These are phyloP conservation scores for Choristoneura fumiferana DNA, from an alignment of 1,140 invertebrate genomes.

Conservation along the genomic window DNA sequence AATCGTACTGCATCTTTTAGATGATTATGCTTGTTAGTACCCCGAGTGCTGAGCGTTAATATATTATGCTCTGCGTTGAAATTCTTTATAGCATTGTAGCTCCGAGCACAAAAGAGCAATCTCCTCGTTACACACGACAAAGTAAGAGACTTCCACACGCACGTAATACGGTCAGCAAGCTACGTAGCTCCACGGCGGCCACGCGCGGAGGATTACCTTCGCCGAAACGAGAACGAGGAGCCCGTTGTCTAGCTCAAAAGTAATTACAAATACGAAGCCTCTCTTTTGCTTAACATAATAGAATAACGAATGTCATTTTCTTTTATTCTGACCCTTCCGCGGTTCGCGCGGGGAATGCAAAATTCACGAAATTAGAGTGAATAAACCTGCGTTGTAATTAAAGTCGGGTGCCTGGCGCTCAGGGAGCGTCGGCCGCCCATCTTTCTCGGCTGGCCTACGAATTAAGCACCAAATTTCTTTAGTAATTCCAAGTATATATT, in stretches of 20 bases:
- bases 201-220: conserved; percentile 6
- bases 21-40: not conserved
- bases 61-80: conserved; percentile 8
- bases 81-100: conserved; percentile 10
- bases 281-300: conserved; percentile 69
- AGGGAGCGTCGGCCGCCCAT: conserved; percentile 56
- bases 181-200: not conserved
- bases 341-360: conserved; percentile 74
- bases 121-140: conserved; percentile 13
- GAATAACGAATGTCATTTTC: conserved; percentile 78
- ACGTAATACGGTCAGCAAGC: conserved; percentile 1
- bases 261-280: conserved; percentile 64
- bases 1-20: too few species aligned
- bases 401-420: conserved; percentile 56
- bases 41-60: not conserved
- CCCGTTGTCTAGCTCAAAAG: conserved; percentile 32
- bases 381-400: conserved; percentile 77
- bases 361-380: conserved; percentile 75
- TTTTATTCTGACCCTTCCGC: conserved; percentile 72
- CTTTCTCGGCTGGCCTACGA: conserved; percentile 74
- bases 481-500: conserved; percentile 77
- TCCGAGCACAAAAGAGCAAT: conserved; percentile 31
- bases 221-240: conserved; percentile 3
- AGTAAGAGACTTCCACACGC: conserved; percentile 10
- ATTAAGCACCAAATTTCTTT: conserved; percentile 76